Percentiles rank a stretch among this genome's conserved stretches.
Conservation (phyloP, 2,888 invertebrate genomes). For the Masnerella sp. region DNA sequence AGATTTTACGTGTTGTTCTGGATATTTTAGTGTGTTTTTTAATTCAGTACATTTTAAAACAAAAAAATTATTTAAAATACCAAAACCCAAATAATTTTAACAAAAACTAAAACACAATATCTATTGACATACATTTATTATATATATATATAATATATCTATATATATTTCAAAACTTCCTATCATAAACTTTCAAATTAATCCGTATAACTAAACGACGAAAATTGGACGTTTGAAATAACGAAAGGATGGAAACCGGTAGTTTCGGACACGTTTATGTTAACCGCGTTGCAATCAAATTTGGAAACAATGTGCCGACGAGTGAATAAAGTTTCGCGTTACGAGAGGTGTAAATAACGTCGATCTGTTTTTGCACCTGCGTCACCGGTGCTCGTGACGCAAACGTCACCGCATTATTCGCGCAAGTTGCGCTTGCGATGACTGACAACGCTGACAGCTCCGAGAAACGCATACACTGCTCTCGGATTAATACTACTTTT, state of each 20-base stretch:
- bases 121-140: no score
- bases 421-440: slow-evolving; percentile 36
- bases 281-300: slow-evolving; percentile 30
- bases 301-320: slow-evolving; percentile 30
- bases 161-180: no score
- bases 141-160: no score
- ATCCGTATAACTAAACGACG: neutral
- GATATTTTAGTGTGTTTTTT: no score
- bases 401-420: slow-evolving; percentile 50
- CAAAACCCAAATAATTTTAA: no score
- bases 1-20: no score
- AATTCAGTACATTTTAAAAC: no score
- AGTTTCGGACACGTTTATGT: slow-evolving; percentile 22
- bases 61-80: no score
- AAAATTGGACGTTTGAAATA: neutral
- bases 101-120: no score
- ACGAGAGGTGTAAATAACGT: slow-evolving; percentile 54
- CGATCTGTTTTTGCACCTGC: slow-evolving; percentile 58
- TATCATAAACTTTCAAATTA: no score
- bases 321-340: slow-evolving; percentile 30
- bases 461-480: slow-evolving; percentile 21
- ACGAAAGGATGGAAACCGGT: neutral
- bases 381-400: slow-evolving; percentile 58
- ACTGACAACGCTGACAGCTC: slow-evolving; percentile 38
- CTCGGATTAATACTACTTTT: slow-evolving; percentile 38